Evolutionary conservation across 2,888 invertebrate species (phyloP), one percentile per base, ranked within the genome.

Genomic region (Microdon myrmicae): DNA sequence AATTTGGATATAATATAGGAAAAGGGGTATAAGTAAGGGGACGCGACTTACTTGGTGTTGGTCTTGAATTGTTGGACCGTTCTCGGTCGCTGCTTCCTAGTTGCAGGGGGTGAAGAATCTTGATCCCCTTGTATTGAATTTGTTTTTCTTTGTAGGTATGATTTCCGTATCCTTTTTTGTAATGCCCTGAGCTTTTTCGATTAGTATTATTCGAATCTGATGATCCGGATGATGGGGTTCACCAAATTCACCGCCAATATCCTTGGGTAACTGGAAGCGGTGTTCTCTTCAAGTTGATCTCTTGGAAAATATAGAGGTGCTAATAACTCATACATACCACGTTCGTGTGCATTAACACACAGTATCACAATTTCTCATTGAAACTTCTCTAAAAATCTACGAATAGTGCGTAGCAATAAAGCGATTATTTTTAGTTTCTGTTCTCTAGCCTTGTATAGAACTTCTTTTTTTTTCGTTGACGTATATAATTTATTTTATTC

Each of bases 261-360:
- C 87, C 71, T 81, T 82, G 43, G 91, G 90, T 68, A 92, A 81
- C 73, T 89, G 87, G 84, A 87, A 87, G 90, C 89, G 67, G 87
- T 87, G 70, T 87, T 86, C 73, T 92, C 91, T 81, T 94, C 94
- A 67, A 84, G 82, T 69, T 85, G 81, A 73, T 86, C 86, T 68
- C 94, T 86, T 45, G 95, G 95, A 83, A 95, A 95, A 82, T 96
- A 95, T 35, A 92, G 84, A 61, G 94, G 92, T 73, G 94, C 84
- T 55, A 93, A 82, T 47, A 90, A 85, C 74, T 86, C 84, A 81
- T 91, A 92, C 54, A 90, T 87, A 70, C 88, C 87, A 68, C 86
- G 81, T 78, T 91, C 89, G 70, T 85, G 84, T 70, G 85, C 83
- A 64, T 84, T 86, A 74, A 94, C 83, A 69, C 94, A 84, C 72